These are phyloP conservation scores for Myotis daubentonii DNA, from an alignment of 2,797 vertebrate species.

Conservation along the genomic window DNA sequence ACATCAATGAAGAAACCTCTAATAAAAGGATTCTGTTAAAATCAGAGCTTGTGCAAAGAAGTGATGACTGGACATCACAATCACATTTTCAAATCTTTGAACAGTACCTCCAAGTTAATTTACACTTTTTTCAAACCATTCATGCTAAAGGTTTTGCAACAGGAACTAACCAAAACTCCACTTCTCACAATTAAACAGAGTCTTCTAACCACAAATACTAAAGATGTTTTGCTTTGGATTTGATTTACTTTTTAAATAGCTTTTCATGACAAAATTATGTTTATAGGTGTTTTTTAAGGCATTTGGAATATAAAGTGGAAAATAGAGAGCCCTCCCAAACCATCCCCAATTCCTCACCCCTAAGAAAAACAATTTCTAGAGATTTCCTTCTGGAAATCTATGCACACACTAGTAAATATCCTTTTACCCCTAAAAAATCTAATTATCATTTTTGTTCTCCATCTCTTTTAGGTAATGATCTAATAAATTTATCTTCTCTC, in stretches of 20 bases:
- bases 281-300: not conserved
- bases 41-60: not conserved
- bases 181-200: constrained; percentile 1
- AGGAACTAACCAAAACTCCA: constrained; percentile 14
- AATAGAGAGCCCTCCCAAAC: not conserved
- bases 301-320: constrained; percentile 3
- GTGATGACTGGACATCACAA: not conserved
- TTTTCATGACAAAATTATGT: constrained; percentile 5
- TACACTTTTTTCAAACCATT: constrained; percentile 3
- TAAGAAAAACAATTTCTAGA: constrained; percentile 6
- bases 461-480: not conserved
- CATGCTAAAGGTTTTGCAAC: not conserved
- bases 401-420: not conserved
- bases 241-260: not conserved
- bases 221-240: not conserved
- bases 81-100: not conserved
- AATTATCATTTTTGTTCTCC: not conserved
- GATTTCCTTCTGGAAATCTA: constrained; percentile 26
- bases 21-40: not conserved
- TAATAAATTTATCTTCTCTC: not conserved
- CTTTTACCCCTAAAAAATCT: constrained; percentile 3
- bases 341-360: not conserved
- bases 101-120: not conserved
- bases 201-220: constrained; percentile 31
- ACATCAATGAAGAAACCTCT: not conserved